Percentiles rank a stretch among this genome's conserved stretches.
phyloP scores from a whole-genome alignment of 2,797 vertebrate species.

The Thripadectes ignobilis region DNA sequence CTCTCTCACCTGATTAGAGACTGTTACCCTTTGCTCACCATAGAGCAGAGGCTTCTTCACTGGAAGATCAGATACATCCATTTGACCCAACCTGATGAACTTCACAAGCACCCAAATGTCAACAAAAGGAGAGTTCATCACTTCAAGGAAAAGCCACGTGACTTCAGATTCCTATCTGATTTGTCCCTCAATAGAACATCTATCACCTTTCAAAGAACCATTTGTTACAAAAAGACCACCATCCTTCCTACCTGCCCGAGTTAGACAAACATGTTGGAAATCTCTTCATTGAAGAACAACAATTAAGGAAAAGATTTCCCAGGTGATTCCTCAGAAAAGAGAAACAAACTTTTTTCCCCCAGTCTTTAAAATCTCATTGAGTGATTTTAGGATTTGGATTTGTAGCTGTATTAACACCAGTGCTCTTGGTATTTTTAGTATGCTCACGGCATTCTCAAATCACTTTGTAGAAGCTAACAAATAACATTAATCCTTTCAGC shows the following conservation, averaged over 20 bases:
- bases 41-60: neutral
- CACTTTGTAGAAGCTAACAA: neutral
- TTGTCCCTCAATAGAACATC: conserved; percentile 1
- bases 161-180: conserved; percentile 52
- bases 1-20: neutral
- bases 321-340: neutral
- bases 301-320: neutral
- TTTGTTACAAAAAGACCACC: neutral
- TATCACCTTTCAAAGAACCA: conserved; percentile 30
- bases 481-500: neutral
- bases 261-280: conserved; percentile 8
- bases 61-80: conserved; percentile 2
- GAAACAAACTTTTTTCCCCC: neutral
- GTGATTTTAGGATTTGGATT: neutral
- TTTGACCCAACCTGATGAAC: neutral
- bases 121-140: conserved; percentile 43
- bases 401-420: neutral
- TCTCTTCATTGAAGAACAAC: neutral
- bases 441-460: neutral
- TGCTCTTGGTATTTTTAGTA: neutral
- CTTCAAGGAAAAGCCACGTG: neutral
- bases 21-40: neutral
- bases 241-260: neutral
- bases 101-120: neutral
- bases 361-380: neutral